Evolutionary conservation across 2,888 invertebrate species (phyloP), one percentile per base, ranked within the genome.

Genomic region (Melanargia galathea): DNA sequence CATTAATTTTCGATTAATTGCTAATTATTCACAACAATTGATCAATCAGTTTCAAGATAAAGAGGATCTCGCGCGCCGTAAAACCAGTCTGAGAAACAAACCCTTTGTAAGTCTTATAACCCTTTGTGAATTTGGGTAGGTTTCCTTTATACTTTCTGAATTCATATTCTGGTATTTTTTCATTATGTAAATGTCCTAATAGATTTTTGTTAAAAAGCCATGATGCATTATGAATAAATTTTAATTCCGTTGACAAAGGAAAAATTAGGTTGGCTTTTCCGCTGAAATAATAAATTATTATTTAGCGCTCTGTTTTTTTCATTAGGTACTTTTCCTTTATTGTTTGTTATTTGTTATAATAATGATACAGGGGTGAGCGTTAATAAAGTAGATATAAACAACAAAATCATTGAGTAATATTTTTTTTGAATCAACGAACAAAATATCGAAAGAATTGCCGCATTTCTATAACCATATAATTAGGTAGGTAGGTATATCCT

Each of bases 1-100:
- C 54, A 62, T 67, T 62, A 64, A 52, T 60, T 49, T 54, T 61
- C 52, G 54, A 48, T 60, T 54, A 62, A 64, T 67, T 60, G 62
- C 43, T 46, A 11, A 56, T 40, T 38, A 22, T 38, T 11, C 18
- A 35, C 18, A 20, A 52, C 20, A 30, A 30, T 20, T 35, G 51
- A 33, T 52, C 20, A 35, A 52, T 52, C 49, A 16, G n/a, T 13
- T 48, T 16, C 7, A n/a, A 40, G 5, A 13, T 40, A n/a, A 13
- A 11, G 10, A 11, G 10, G 33, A 33, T 11, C 11, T 33, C 33
- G 8, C 10, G 11, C 33, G 33, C 30, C 7, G 10, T 33, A 33
- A 11, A 33, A 33, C 5, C 16, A 38, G n/a, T n/a, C n/a, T 13
- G n/a, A n/a, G n/a, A n/a, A n/a, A n/a, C n/a, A n/a, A n/a, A n/a